Evolutionary conservation across 1,140 invertebrate species (phyloP).

Genomic region (Trachymyrmex cornetzi): DNA sequence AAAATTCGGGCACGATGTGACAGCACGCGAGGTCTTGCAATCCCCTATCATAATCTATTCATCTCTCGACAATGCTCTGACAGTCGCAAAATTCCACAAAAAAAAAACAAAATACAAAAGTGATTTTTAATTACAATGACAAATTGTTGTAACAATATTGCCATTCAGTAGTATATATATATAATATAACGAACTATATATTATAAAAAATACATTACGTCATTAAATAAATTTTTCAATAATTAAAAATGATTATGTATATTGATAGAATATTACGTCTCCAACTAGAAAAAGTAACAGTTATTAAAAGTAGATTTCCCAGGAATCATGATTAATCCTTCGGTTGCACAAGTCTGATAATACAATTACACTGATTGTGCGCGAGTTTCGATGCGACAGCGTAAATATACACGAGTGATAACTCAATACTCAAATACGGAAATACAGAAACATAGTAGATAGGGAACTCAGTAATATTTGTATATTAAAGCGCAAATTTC

Average conservation of each 20-base stretch:
- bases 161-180: not conserved
- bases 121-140: not conserved
- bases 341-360: slow-evolving; percentile 7
- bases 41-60: slow-evolving; percentile 20
- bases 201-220: not conserved
- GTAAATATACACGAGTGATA: slow-evolving; percentile 52
- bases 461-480: slow-evolving; percentile 47
- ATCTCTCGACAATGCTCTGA: not conserved
- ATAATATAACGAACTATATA: not conserved
- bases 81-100: not conserved
- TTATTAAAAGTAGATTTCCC: slow-evolving; percentile 14
- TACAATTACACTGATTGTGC: slow-evolving; percentile 49
- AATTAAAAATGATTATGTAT: not conserved
- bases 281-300: not conserved
- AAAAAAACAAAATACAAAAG: not conserved
- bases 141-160: not conserved
- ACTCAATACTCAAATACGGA: slow-evolving; percentile 50
- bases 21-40: slow-evolving; percentile 2
- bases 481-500: slow-evolving; percentile 31
- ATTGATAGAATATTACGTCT: not conserved
- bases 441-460: slow-evolving; percentile 40
- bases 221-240: slow-evolving; percentile 1
- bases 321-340: slow-evolving; percentile 40
- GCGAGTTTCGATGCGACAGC: slow-evolving; percentile 46
- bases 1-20: slow-evolving; percentile 28